Base-by-base conservation (phyloP, 64 coral and sea anemone genomes). In the Stylophora pistillata region DNA sequence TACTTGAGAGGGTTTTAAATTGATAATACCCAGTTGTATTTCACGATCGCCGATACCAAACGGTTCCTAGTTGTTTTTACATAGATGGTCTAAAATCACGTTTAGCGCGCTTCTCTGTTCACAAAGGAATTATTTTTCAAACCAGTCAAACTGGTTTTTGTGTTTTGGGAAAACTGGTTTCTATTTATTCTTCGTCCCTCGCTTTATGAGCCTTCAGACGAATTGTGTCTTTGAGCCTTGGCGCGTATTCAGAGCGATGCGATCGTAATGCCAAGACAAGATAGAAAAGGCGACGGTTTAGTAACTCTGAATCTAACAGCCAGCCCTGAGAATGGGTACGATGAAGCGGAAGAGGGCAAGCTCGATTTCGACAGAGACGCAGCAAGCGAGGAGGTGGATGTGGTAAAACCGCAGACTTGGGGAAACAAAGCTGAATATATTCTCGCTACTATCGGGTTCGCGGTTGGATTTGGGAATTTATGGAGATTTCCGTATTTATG, bases 401-500 rank as follows among this genome's bases (percentile, higher is more conserved):
- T 33, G 37, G 66, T 47, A 47, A 47, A 34, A 31, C 78, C 78
- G 14, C 66, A 84, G 23, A 90, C 71, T 37, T 90, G 88, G 89
- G 34, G 72, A 29, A 84, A 90, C 72, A 79, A 81, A 63, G 89
- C 89, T 14, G 89, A 90, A 3, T 90, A 82, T 73, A 81, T 90
- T 74, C 89, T 90, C 56, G 80, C 80, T 32, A 74, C 80, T 56
- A 32, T 90, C 29, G 89, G 89, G 3, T 90, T 74, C 74, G 80
- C 89, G 32, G 71, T 90, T 14, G 89, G 89, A 23, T 79, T 90
- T 18, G 89, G 89, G 20, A 90, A 90, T 79, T 79, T 90, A 15
- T 90, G 89, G 89, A 73, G 89, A 61, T 90, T 90, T 30, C 89
- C 89, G 3, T 90, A 90, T 33, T 61, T 90, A 65, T 90, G 89